Base-by-base conservation (phyloP, 2,797 vertebrate species). In the Triplophysa bombifrons region DNA sequence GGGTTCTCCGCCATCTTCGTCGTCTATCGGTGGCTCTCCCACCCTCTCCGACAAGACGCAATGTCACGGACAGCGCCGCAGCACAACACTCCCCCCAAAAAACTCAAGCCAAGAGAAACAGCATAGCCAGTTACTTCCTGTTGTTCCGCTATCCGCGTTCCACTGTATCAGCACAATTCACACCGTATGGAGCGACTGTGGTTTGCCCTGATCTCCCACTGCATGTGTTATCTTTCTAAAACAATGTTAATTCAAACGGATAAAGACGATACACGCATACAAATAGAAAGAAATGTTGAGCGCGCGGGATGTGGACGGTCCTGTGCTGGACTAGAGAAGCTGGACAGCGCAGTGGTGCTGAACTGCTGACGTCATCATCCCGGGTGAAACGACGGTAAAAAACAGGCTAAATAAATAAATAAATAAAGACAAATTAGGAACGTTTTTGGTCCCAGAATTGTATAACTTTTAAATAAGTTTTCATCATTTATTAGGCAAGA, bases 1-100 rank as follows among this genome's bases (percentile, higher is more conserved):
- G 85, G 85, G 88, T 90, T 91, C 41, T 86, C 86, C 84, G 90
- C 92, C 92, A 93, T 93, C 66, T 86, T 76, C 30, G 76, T n/a
- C 56, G 38, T 75, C 72, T 16, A 78, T 78, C 65, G 55, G 55
- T n/a, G 74, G 53, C 51, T 61, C 34, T 72, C 19, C 68, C 74
- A 53, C 61, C 64, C 70, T 71, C 70, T 51, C 70, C 46, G 80
- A 25, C 70, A 67, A 72, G 71, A 72, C 74, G 78, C 84, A 83
- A 85, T 82, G 85, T 85, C 83, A 82, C 80, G 25, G 74, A 74
- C 38, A 75, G 61, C n/a, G 58, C 56, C 60, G 58, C 73, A 70
- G 70, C 79, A 30, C 72, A 82, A 63, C 2, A 9, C 25, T 50
- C 64, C 46, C 55, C 63, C 20, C 48, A 51, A 44, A 63, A 76